Evolutionary conservation across 2,888 invertebrate species (phyloP).

Genomic region (Stratiomys singularior): DNA sequence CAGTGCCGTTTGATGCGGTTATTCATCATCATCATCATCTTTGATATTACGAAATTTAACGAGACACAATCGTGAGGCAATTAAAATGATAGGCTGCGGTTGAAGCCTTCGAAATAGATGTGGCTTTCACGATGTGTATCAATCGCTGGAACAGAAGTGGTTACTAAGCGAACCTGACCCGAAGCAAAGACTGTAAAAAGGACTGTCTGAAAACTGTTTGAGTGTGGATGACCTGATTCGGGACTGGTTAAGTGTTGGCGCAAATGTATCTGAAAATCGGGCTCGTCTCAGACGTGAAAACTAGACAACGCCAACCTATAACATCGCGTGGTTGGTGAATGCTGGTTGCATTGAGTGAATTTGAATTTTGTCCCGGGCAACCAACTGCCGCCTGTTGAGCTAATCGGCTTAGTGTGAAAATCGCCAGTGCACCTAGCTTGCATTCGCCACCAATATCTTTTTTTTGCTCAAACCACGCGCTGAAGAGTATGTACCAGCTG

Average conservation of each 20-base stretch:
- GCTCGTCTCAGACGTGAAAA: background rate
- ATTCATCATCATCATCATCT: constrained; percentile 14
- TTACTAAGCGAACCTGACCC: background rate
- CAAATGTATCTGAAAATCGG: constrained; percentile 11
- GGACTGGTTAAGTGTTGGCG: constrained; percentile 17
- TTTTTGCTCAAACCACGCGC: too few species aligned
- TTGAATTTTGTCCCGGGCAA: background rate
- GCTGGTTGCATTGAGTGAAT: too few species aligned
- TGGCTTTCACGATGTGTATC: background rate
- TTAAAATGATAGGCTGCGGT: constrained; percentile 11
- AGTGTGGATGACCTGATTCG: constrained; percentile 28
- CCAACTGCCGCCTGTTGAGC: background rate
- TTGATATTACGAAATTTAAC: constrained; percentile 35
- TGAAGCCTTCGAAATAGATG: background rate
- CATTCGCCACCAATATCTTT: background rate
- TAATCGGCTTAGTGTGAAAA: background rate
- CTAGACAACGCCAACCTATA: background rate
- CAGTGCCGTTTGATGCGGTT: constrained; percentile 30
- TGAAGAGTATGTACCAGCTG: constrained; percentile 14
- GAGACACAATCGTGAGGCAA: constrained; percentile 39
- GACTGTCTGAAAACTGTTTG: constrained; percentile 8
- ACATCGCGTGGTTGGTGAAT: background rate
- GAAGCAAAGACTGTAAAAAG: background rate
- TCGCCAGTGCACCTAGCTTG: too few species aligned
- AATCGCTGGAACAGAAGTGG: background rate